Conservation (phyloP, 2,113 vertebrate species). For the Geococcyx californianus region DNA sequence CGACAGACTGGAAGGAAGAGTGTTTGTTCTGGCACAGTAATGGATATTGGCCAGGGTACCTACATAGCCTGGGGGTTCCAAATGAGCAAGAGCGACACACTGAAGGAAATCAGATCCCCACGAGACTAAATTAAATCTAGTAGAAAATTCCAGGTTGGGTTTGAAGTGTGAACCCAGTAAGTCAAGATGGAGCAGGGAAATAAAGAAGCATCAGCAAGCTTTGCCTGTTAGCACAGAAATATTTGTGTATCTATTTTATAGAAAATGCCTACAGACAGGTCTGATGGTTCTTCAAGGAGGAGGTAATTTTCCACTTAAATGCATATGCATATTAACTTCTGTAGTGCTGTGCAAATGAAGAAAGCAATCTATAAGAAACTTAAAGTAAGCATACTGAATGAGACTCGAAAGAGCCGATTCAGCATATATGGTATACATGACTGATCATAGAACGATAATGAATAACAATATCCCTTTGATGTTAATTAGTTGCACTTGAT, state of each 20-base stretch:
- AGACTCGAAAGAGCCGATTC: conserved; percentile 53
- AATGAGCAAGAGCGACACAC: accelerated
- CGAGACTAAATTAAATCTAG: not conserved
- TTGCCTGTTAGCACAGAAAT: not conserved
- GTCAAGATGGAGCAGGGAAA: not conserved
- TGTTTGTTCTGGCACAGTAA: not conserved
- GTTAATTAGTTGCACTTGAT: conserved; percentile 64
- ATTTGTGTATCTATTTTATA: not conserved
- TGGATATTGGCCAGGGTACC: not conserved
- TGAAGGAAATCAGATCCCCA: not conserved
- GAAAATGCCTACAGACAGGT: conserved; percentile 30
- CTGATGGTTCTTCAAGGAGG: conserved; percentile 39
- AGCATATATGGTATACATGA: conserved; percentile 32
- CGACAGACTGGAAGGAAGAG: not conserved
- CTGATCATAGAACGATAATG: conserved; percentile 57
- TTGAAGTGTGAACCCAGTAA: not conserved
- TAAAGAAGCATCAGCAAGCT: not conserved
- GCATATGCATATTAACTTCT: conserved; percentile 54
- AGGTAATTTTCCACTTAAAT: conserved; percentile 66
- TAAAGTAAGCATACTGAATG: not conserved
- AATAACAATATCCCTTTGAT: conserved; percentile 68
- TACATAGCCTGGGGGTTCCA: accelerated
- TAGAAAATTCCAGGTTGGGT: not conserved
- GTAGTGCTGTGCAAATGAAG: conserved; percentile 11
- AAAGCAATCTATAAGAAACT: conserved; percentile 11